These are phyloP conservation scores for Euclidia mi DNA, from an alignment of 2,888 invertebrate genomes.

Conservation along the genomic window DNA sequence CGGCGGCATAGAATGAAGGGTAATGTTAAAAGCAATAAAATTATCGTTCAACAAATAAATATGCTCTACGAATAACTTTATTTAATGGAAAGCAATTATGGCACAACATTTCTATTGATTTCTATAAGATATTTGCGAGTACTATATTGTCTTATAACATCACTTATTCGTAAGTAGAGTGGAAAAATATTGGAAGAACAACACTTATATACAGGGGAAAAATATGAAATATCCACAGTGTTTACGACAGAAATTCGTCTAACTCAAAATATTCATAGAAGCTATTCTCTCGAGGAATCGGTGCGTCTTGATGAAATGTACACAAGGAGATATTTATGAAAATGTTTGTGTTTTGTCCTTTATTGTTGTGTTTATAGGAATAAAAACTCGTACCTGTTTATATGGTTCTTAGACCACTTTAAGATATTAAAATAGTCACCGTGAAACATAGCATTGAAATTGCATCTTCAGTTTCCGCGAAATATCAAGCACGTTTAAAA, in stretches of 20 bases:
- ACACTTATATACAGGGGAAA: constrained; percentile 44
- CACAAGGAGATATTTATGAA: constrained; percentile 72
- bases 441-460: not conserved
- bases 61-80: too few relatives aligned
- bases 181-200: constrained; percentile 24
- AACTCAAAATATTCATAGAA: constrained; percentile 81
- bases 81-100: too few relatives aligned
- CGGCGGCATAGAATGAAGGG: too few relatives aligned
- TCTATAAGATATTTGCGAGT: too few relatives aligned
- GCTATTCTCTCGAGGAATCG: constrained; percentile 73
- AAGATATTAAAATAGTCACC: constrained; percentile 1
- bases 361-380: constrained; percentile 45
- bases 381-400: constrained; percentile 33
- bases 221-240: constrained; percentile 64
- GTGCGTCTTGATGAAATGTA: constrained; percentile 73
- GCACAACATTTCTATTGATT: too few relatives aligned
- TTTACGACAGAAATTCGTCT: constrained; percentile 72
- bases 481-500: too few relatives aligned
- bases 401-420: constrained; percentile 40
- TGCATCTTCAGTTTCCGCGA: not conserved
- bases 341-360: constrained; percentile 64
- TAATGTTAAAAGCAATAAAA: too few relatives aligned
- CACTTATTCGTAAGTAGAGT: not conserved
- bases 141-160: too few relatives aligned
- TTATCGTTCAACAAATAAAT: too few relatives aligned